These are phyloP conservation scores for Oreocharis arfaki DNA, from an alignment of 2,113 vertebrate species.

Conservation along the genomic window DNA sequence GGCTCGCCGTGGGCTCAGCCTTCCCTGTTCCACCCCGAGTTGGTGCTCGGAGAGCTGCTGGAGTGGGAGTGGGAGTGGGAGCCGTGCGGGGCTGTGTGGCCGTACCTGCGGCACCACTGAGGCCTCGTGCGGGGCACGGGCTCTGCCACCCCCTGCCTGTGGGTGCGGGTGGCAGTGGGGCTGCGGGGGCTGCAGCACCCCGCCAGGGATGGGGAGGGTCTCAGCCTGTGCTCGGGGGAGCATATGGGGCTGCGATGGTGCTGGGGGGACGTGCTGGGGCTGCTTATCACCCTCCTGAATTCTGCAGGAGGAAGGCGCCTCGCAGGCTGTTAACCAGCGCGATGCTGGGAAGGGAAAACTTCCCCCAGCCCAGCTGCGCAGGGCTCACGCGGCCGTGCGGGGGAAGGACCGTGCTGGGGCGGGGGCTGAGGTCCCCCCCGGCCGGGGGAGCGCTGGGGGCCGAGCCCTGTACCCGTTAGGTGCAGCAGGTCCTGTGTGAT, in stretches of 20 bases:
- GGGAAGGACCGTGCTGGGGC: neutral
- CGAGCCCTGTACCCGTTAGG: neutral
- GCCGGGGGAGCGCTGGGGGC: neutral
- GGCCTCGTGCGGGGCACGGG: neutral
- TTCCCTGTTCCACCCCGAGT: neutral
- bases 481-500: neutral
- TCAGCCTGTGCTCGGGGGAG: neutral
- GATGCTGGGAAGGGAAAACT: neutral
- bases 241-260: accelerated
- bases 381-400: accelerated
- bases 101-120: neutral
- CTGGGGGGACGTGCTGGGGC: accelerated
- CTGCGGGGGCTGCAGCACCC: neutral
- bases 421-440: neutral
- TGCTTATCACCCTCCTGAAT: neutral
- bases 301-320: neutral
- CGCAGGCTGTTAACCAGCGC: neutral
- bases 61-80: neutral
- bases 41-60: neutral
- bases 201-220: neutral
- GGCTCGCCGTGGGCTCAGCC: accelerated
- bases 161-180: neutral
- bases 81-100: neutral
- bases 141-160: accelerated
- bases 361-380: neutral